These are phyloP conservation scores for Ceryle rudis DNA, from an alignment of 2,797 vertebrate species.

Conservation along the genomic window DNA sequence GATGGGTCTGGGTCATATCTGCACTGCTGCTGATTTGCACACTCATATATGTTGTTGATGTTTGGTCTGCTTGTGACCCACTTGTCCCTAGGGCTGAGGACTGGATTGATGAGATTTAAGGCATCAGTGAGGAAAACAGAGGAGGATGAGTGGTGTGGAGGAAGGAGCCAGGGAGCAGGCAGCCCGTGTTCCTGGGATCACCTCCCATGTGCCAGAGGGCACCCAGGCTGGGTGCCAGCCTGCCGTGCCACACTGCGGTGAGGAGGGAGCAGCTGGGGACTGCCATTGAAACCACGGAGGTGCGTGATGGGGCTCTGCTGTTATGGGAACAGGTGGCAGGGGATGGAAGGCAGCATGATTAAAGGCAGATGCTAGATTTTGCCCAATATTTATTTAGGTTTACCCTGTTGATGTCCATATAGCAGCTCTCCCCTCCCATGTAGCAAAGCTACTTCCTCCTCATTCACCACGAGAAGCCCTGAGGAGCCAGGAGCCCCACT, in stretches of 20 bases:
- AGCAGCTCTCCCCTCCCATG: not conserved
- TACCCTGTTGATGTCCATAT: not conserved
- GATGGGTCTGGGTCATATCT: not conserved
- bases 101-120: not conserved
- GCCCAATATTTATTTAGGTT: not conserved
- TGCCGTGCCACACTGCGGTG: rapidly evolving
- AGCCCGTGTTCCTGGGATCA: not conserved
- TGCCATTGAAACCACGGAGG: rapidly evolving
- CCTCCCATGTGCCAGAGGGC: rapidly evolving
- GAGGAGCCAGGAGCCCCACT: not conserved
- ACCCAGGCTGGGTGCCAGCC: rapidly evolving
- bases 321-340: not conserved
- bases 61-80: not conserved
- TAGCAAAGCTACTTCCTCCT: not conserved
- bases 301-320: not conserved
- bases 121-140: not conserved
- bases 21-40: not conserved
- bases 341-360: not conserved
- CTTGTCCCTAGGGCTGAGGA: not conserved
- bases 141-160: not conserved
- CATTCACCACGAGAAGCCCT: rapidly evolving
- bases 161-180: not conserved
- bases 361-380: not conserved
- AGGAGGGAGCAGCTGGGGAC: not conserved
- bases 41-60: not conserved